These are phyloP conservation scores for Chaetophractus vellerosus DNA, from an alignment of 2,797 vertebrate species.

Conservation along the genomic window DNA sequence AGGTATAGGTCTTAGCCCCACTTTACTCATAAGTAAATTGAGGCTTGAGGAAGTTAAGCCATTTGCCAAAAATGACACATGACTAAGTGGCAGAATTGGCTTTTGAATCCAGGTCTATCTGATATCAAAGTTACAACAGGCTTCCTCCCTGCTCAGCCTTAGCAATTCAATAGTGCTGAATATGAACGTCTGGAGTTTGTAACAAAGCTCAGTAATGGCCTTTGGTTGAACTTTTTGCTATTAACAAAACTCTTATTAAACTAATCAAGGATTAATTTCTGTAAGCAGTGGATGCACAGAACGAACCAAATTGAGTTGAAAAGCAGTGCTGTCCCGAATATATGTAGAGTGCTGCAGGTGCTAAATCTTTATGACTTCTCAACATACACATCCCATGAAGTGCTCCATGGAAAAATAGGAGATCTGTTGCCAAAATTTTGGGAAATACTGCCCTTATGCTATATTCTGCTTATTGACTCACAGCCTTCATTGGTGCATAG, in stretches of 20 bases:
- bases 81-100: constrained; percentile 30
- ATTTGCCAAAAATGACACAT: constrained; percentile 4
- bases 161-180: constrained; percentile 36
- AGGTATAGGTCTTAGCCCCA: not conserved
- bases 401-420: not conserved
- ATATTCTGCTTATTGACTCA: not conserved
- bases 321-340: not conserved
- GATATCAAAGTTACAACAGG: constrained; percentile 77
- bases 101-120: constrained; percentile 76
- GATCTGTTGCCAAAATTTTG: not conserved
- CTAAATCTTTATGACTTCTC: not conserved
- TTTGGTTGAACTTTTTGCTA: constrained; percentile 78
- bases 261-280: constrained; percentile 65
- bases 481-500: not conserved
- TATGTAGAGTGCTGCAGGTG: not conserved
- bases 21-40: constrained; percentile 18
- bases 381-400: not conserved
- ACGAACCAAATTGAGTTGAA: not conserved
- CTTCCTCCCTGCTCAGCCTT: constrained; percentile 64
- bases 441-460: not conserved
- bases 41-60: constrained; percentile 40
- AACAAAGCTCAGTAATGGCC: constrained; percentile 76
- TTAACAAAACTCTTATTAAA: constrained; percentile 7
- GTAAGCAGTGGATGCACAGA: constrained; percentile 16
- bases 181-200: constrained; percentile 71